Percentiles rank a stretch among this genome's conserved stretches.
Evolutionary conservation across 2,797 vertebrate genomes (phyloP).

Genomic region (Artibeus jamaicensis): DNA sequence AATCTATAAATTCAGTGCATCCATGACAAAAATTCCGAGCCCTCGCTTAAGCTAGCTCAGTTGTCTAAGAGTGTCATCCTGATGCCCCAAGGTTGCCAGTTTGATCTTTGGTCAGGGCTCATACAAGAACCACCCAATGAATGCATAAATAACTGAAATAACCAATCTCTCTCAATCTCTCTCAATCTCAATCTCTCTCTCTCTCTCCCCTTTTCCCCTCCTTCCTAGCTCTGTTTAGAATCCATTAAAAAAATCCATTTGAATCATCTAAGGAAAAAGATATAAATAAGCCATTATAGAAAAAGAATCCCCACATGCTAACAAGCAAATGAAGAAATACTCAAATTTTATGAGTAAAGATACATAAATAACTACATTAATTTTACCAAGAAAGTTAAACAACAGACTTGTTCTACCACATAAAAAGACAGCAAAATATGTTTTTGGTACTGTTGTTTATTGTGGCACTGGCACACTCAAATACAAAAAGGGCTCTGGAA

Average conservation of each 20-base stretch:
- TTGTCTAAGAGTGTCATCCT: too few relatives aligned
- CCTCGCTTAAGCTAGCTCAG: too few relatives aligned
- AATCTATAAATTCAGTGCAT: neutral
- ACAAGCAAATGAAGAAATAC: neutral
- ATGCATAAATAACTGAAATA: too few relatives aligned
- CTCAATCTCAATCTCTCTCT: too few relatives aligned
- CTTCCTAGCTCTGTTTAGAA: too few relatives aligned
- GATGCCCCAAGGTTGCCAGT: too few relatives aligned
- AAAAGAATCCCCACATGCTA: neutral
- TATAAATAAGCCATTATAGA: neutral
- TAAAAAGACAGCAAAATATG: neutral
- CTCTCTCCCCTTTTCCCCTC: too few relatives aligned
- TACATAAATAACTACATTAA: neutral
- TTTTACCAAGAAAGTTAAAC: neutral
- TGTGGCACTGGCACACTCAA: neutral
- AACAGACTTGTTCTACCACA: neutral
- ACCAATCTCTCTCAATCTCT: too few relatives aligned
- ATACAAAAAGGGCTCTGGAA: neutral
- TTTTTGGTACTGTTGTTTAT: neutral
- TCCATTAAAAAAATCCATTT: neutral
- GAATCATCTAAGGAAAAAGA: neutral
- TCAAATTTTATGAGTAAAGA: constrained; percentile 25
- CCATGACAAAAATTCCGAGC: neutral
- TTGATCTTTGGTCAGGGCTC: too few relatives aligned
- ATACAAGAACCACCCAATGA: too few relatives aligned